A percentile compares a stretch with the other conserved stretches of the same genome.
phyloP scores from a whole-genome alignment of 2,113 vertebrate genomes.

The Calidris pugnax region DNA sequence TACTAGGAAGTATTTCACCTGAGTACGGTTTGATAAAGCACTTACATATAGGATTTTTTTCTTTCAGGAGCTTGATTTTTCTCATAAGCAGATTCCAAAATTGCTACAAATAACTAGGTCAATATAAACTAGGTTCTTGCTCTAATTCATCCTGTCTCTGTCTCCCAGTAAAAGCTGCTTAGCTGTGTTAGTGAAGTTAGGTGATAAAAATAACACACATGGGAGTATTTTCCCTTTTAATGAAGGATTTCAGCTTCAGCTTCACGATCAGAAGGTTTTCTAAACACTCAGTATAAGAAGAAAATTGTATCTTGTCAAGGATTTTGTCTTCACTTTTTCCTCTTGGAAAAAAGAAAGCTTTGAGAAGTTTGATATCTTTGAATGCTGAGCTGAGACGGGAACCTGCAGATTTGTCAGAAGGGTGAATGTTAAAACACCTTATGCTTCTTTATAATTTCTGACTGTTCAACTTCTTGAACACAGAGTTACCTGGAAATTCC shows the following conservation, averaged over 20 bases:
- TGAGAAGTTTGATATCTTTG: neutral
- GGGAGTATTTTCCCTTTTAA: neutral
- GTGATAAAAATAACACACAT: neutral
- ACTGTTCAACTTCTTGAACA: neutral
- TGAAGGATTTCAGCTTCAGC: neutral
- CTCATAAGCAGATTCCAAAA: neutral
- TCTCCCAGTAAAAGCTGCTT: neutral
- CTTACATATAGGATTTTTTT: neutral
- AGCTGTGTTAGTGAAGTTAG: neutral
- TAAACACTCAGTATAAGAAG: neutral
- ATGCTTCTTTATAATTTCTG: neutral
- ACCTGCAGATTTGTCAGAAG: slow-evolving; percentile 1
- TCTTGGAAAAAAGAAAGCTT: neutral
- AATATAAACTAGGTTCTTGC: neutral
- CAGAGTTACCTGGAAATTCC: neutral
- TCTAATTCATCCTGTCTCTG: neutral
- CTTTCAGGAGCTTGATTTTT: neutral
- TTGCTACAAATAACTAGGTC: neutral
- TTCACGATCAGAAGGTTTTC: neutral
- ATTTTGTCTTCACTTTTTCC: neutral
- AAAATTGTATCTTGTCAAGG: neutral
- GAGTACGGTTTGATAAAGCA: neutral
- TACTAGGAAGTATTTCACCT: neutral
- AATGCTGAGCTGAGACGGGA: neutral
- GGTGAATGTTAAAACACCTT: neutral